These are phyloP conservation scores for Aviceda subcristata DNA, from an alignment of 2,113 vertebrate species.

Conservation along the genomic window DNA sequence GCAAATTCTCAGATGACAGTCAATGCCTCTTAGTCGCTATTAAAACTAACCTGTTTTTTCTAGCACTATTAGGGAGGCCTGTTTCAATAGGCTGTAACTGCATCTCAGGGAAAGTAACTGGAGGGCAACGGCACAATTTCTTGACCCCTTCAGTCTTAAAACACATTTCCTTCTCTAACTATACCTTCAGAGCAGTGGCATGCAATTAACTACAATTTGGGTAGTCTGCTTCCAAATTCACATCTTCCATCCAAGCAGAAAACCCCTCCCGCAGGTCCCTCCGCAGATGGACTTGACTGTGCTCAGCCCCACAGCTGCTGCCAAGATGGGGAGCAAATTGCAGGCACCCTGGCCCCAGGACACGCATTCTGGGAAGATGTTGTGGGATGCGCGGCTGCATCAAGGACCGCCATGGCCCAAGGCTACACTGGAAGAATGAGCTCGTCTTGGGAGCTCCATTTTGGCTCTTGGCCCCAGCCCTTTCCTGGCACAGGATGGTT, in stretches of 20 bases:
- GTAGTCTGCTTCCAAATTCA: neutral
- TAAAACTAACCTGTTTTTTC: neutral
- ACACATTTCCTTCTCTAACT: neutral
- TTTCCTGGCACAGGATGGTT: neutral
- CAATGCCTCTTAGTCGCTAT: neutral
- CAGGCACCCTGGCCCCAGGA: neutral
- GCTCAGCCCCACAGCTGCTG: neutral
- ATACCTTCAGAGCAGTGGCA: neutral
- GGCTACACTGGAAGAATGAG: neutral
- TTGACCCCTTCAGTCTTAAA: neutral
- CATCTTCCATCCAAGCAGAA: neutral
- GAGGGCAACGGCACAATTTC: neutral
- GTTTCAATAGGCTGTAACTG: neutral
- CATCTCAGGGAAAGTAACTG: neutral
- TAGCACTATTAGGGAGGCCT: neutral
- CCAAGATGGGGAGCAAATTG: neutral
- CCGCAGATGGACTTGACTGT: neutral
- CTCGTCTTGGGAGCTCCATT: neutral
- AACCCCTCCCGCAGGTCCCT: neutral
- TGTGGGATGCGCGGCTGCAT: fast-evolving
- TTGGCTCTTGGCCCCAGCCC: neutral
- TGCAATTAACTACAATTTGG: neutral
- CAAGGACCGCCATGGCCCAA: neutral
- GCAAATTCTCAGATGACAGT: neutral
- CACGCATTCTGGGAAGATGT: neutral